Conservation (phyloP, 2,797 vertebrate genomes). For the Chaenodraco wilsoni region DNA sequence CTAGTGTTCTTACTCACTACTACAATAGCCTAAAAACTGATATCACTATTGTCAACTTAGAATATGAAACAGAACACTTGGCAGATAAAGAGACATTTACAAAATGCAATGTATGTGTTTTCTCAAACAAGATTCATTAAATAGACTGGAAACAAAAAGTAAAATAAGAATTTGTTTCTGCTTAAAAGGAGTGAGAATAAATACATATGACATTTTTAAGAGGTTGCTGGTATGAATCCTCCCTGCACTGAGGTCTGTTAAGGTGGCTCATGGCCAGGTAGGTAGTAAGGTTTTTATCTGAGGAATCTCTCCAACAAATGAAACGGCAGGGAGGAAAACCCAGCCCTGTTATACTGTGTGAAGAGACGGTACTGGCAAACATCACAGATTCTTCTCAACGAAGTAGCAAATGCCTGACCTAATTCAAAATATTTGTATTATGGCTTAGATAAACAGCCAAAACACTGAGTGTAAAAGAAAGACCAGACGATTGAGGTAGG, state of each 20-base stretch:
- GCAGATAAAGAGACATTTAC: conserved; percentile 1
- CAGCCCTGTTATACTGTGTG: not conserved
- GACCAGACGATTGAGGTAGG: conserved; percentile 48
- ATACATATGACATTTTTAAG: not conserved
- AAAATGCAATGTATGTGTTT: not conserved
- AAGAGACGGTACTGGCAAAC: not conserved
- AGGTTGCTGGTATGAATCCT: not conserved
- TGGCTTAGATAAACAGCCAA: not conserved
- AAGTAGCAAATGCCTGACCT: conserved; percentile 1
- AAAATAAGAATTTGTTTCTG: not conserved
- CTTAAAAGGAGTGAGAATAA: not conserved
- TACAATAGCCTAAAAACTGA: not conserved
- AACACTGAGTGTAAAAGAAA: conserved; percentile 5
- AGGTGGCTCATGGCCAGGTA: not conserved
- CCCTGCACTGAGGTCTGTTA: not conserved
- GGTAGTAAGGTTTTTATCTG: not conserved
- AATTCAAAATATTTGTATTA: not conserved
- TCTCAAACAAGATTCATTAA: not conserved
- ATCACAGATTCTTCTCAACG: not conserved
- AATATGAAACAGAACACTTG: not conserved
- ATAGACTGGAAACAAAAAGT: not conserved
- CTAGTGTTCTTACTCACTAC: too few relatives aligned
- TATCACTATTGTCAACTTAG: not conserved
- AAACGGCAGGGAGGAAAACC: not conserved
- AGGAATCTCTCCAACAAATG: not conserved